phyloP scores from a whole-genome alignment of 2,888 invertebrate species.

The Sussaba pulchella region DNA sequence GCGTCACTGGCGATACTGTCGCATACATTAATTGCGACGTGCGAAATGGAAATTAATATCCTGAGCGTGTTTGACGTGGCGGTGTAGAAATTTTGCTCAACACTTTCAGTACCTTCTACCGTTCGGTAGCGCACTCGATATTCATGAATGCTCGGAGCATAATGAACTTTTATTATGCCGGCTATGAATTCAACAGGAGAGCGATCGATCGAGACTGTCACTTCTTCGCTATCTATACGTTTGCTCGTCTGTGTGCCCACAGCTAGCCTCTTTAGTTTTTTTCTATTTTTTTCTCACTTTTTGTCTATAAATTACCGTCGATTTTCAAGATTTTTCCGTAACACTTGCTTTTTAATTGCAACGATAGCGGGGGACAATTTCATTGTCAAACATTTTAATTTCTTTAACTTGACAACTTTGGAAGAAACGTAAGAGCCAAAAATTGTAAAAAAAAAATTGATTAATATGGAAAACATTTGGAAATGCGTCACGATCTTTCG shows the following conservation, averaged over 20 bases:
- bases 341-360: not conserved
- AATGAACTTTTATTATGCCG: constrained; percentile 55
- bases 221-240: not conserved
- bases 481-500: not conserved
- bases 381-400: no score
- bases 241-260: not conserved
- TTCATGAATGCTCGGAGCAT: constrained; percentile 43
- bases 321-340: not conserved
- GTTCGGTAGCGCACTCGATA: constrained; percentile 40
- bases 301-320: not conserved
- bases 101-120: not conserved
- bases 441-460: not conserved
- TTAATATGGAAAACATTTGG: not conserved
- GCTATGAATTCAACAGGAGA: constrained; percentile 56
- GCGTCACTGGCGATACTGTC: not conserved
- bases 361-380: no score
- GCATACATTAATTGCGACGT: constrained; percentile 27
- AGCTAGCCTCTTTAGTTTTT: not conserved
- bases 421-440: not conserved
- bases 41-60: not conserved
- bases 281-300: not conserved
- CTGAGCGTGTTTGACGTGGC: not conserved
- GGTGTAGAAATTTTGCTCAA: constrained; percentile 7
- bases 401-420: no score
- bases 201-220: constrained; percentile 38